Conservation (phyloP, 2,113 vertebrate species). For the Rattus norvegicus region GRCr8 NC_086022.1:181664501-181665000, state of each 20-base stretch:
- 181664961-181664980: background rate
- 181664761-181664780: background rate
- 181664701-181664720: background rate
- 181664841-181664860: constrained; percentile 92
- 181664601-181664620: background rate
- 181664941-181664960: background rate
- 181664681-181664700: background rate
- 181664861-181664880: constrained; percentile 94
- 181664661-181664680: background rate
- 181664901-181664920: no score
- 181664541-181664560: background rate
- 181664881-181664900: constrained; percentile 71
- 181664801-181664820: constrained; percentile 86
- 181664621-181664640: background rate
- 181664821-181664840: constrained; percentile 90
- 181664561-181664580: background rate
- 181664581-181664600: background rate
- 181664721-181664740: background rate
- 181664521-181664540: no score
- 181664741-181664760: background rate
- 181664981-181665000: background rate
- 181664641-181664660: background rate
- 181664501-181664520: background rate
- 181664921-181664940: background rate
- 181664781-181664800: background rate